Evolutionary conservation across 1,140 invertebrate species (phyloP).

Genomic region (Listronotus bonariensis): DNA sequence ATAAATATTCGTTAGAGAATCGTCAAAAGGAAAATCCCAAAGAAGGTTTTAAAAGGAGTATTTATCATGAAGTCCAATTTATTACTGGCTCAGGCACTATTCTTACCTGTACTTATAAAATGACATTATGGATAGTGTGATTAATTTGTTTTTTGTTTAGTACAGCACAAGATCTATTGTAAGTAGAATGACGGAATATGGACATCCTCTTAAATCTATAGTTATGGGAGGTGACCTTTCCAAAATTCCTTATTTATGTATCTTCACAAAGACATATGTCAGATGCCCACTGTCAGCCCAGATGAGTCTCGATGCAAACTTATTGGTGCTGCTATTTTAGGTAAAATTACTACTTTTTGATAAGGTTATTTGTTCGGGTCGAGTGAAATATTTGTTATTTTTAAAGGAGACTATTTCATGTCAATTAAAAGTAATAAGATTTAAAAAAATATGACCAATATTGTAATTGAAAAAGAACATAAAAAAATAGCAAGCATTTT

Average conservation of each 20-base stretch:
- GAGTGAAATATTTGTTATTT: too few relatives aligned
- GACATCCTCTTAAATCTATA: conserved; percentile 70
- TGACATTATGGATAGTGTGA: not conserved
- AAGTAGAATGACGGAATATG: conserved; percentile 65
- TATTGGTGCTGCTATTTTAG: conserved; percentile 79
- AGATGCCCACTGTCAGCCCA: conserved; percentile 72
- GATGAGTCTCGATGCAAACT: conserved; percentile 79
- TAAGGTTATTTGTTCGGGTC: too few relatives aligned
- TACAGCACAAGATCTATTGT: conserved; percentile 91
- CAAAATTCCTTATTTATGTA: conserved; percentile 84
- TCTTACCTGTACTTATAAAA: not conserved
- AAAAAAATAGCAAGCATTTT: too few relatives aligned
- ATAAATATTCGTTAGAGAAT: too few relatives aligned
- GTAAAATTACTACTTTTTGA: too few relatives aligned
- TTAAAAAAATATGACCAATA: too few relatives aligned
- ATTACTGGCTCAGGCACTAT: not conserved
- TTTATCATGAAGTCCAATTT: too few relatives aligned
- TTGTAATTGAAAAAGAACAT: too few relatives aligned
- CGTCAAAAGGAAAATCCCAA: too few relatives aligned
- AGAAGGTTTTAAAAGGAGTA: too few relatives aligned
- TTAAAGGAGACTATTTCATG: too few relatives aligned
- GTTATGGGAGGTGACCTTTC: conserved; percentile 87
- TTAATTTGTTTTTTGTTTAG: conserved; percentile 64
- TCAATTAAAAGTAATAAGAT: too few relatives aligned
- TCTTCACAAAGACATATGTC: conserved; percentile 81